Evolutionary conservation across 1,140 invertebrate species (phyloP), one percentile per base, ranked within the genome.

Genomic region (Lucilia sericata): DNA sequence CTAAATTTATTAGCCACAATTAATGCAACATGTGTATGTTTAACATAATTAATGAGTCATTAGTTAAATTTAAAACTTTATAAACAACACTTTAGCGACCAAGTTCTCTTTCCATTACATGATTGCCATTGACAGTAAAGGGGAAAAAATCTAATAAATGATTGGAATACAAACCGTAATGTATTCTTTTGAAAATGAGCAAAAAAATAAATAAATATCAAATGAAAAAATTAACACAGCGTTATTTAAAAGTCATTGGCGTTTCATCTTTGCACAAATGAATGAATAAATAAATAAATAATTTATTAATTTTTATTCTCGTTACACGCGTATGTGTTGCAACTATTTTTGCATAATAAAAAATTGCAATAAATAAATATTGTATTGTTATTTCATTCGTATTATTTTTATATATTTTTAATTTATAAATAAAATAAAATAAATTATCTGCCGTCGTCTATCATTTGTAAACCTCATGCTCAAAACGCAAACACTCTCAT

Each of bases 281-380:
- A 42, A 42, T 42, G 42, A 42, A 42, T 42, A 42, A 42, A 42
- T 42, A 42, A 42, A 42, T 55, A 55, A 55, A 55, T 55, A 55
- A 55, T 55, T 55, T 55, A 55, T 55, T 55, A 55, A 10, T 55
- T 55, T 55, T 55, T 55, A 55, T 55, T 55, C 51, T n/a, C 51
- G 17, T 4, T 55, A 12, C 51, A 55, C 51, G 51, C 51, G 51
- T 55, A 55, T 55, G 17, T 55, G 1, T 17, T 55, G 51, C 13
- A 55, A 55, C 12, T n/a, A 17, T 55, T 55, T 55, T 55, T 55
- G 51, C 51, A 55, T 55, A 55, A 55, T 55, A 13, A 55, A 55
- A 42, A 55, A 55, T 55, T 12, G 51, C 51, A 55, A 55, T 55
- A 55, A 55, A 55, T 55, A 55, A 42, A 42, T 42, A 42, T 3